These are phyloP conservation scores for Apoda limacodes DNA, from an alignment of 2,888 invertebrate species.

Conservation along the genomic window DNA sequence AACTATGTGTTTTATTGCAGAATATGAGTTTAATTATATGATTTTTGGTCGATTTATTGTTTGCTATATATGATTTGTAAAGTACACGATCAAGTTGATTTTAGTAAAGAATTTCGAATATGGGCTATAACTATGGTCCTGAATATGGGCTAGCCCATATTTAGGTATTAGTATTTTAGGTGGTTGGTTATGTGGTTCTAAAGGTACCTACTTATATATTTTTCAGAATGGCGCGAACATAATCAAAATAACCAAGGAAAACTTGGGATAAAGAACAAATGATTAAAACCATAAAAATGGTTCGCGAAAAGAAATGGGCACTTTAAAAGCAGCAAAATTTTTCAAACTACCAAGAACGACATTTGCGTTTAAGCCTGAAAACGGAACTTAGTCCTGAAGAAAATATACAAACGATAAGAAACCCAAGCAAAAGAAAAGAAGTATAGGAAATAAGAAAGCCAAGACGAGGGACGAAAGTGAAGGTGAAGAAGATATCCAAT, in stretches of 20 bases:
- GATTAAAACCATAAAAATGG: no score
- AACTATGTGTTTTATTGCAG: no score
- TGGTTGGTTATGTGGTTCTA: slow-evolving; percentile 1
- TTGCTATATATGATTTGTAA: slow-evolving; percentile 3
- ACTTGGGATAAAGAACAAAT: slow-evolving; percentile 4
- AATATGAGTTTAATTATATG: slow-evolving; percentile 4
- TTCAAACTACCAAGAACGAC: slow-evolving; percentile 4
- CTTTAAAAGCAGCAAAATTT: no score
- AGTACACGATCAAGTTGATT: slow-evolving; percentile 5
- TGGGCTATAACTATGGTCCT: no score
- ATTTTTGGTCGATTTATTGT: slow-evolving; percentile 5
- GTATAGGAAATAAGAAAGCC: slow-evolving; percentile 2
- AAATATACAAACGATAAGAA: slow-evolving; percentile 8
- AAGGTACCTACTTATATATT: slow-evolving; percentile 2
- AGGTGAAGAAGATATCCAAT: slow-evolving; percentile 7
- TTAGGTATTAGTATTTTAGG: slow-evolving; percentile 2
- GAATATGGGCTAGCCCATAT: slow-evolving; percentile 6
- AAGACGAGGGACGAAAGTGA: slow-evolving; percentile 3
- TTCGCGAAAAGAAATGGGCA: slow-evolving; percentile 6
- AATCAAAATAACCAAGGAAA: slow-evolving; percentile 2
- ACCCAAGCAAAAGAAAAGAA: slow-evolving; percentile 5
- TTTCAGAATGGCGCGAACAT: no score
- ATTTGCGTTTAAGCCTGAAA: slow-evolving; percentile 11
- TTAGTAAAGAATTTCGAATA: no score
- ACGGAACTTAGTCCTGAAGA: slow-evolving; percentile 11